These are phyloP conservation scores for Imbricaverruca yamaguchii DNA, from an alignment of 2,888 invertebrate species.

Conservation along the genomic window DNA sequence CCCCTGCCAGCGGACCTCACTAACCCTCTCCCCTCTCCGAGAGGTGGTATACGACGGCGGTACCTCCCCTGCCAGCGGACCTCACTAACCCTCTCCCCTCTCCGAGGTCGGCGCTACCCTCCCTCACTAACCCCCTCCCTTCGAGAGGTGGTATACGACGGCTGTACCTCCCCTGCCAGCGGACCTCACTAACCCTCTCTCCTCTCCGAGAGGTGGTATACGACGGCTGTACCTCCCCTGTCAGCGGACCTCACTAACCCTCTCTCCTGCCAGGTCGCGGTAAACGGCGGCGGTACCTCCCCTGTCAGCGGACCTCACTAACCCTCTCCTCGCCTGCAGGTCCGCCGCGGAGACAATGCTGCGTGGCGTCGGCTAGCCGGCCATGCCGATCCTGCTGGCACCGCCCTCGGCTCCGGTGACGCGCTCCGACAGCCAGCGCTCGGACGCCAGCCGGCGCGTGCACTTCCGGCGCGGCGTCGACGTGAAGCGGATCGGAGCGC, in stretches of 20 bases:
- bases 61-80: too few species aligned
- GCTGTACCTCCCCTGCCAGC: background rate
- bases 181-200: background rate
- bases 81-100: too few species aligned
- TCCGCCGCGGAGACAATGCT: background rate
- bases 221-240: too few species aligned
- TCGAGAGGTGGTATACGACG: too few species aligned
- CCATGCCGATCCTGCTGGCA: slow-evolving; percentile 4
- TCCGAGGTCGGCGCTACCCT: too few species aligned
- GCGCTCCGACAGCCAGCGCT: slow-evolving; percentile 13
- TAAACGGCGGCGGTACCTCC: too few species aligned
- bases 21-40: too few species aligned
- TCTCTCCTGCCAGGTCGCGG: too few species aligned
- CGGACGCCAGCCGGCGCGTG: background rate
- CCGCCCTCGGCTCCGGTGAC: background rate
- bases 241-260: background rate
- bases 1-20: too few species aligned
- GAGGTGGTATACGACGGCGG: too few species aligned
- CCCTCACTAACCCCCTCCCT: too few species aligned
- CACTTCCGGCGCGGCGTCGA: background rate
- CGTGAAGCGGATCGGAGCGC: background rate
- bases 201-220: background rate
- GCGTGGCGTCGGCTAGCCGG: background rate
- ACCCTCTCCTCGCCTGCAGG: background rate
- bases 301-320: background rate